phyloP scores from a whole-genome alignment of 2,888 invertebrate genomes.

The Dione vanillae region DNA sequence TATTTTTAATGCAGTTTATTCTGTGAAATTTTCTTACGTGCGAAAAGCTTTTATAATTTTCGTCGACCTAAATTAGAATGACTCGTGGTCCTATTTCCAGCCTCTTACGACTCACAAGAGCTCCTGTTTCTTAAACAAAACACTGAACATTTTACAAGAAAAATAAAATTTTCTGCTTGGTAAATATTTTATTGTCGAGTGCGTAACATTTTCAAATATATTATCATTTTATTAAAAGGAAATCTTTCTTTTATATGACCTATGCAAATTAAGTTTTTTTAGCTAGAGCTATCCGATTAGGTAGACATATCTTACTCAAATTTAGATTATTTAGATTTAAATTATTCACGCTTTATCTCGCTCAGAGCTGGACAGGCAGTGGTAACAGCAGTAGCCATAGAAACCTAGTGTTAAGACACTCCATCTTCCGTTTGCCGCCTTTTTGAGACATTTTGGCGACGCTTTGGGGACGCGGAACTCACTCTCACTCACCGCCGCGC shows the following conservation, averaged over 20 bases:
- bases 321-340: too few species aligned
- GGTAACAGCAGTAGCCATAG: too few species aligned
- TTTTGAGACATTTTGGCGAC: too few species aligned
- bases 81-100: constrained; percentile 32
- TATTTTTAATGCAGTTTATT: constrained; percentile 15
- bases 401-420: too few species aligned
- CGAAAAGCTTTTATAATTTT: constrained; percentile 23
- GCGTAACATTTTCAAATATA: neutral
- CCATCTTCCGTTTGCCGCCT: too few species aligned
- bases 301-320: too few species aligned
- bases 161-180: constrained; percentile 7
- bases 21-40: constrained; percentile 9
- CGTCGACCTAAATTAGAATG: constrained; percentile 36
- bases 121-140: constrained; percentile 32
- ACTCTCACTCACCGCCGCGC: too few species aligned
- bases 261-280: too few species aligned
- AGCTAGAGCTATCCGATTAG: too few species aligned
- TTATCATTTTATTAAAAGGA: neutral
- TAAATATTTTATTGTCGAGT: constrained; percentile 5
- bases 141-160: constrained; percentile 18
- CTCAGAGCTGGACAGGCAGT: too few species aligned
- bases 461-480: too few species aligned
- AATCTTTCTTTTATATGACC: neutral
- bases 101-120: constrained; percentile 32
- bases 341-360: too few species aligned